Evolutionary conservation across 2,113 vertebrate genomes (phyloP), one percentile per base, ranked within the genome.

Genomic region (Megaceryle torquata): DNA sequence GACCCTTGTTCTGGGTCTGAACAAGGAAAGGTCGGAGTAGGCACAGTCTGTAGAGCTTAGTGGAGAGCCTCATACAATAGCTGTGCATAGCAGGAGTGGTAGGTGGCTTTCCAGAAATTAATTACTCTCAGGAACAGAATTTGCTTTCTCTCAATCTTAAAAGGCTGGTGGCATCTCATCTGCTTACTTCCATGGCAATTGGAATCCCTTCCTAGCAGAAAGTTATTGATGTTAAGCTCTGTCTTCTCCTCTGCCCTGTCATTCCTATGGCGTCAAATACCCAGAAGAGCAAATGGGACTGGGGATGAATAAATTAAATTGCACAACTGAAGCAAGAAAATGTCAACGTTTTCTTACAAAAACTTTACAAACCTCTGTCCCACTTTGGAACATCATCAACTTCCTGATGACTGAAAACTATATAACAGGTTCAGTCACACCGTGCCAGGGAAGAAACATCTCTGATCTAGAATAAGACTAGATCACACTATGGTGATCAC

Each of bases 81-180:
- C 26, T 53, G 20, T 29, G 28, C 50, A 48, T 3, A 60, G 65
- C 20, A 76, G 14, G 31, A 76, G 13, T 7, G 15, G 74, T 35
- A 91, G 65, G 50, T 15, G 43, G 67, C 9, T 71, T 89, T 89
- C 69, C 50, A 69, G 59, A 92, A 87, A 79, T 41, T 5, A 88
- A 54, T 60, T 72, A 28, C 31, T n/a, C 65, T 69, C 25, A 60
- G 59, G 10, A 64, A 74, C 29, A 74, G 51, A 46, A 70, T 39
- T 64, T 65, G 61, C 35, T 50, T 87, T 67, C 24, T 68, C 35
- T 82, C 33, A 25, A 13, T 44, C 44, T 88, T 67, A 39, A 78
- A 53, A 82, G 35, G n/a, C 43, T 82, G 24, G 29, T 51, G 29
- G 35, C 22, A 64, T 53, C n/a, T 87, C 74, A 84, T 57, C 48